A percentile compares a stretch with the other conserved stretches of the same genome.
Evolutionary conservation across 2,888 invertebrate genomes (phyloP).

Genomic region (Dynastes hyllus): DNA sequence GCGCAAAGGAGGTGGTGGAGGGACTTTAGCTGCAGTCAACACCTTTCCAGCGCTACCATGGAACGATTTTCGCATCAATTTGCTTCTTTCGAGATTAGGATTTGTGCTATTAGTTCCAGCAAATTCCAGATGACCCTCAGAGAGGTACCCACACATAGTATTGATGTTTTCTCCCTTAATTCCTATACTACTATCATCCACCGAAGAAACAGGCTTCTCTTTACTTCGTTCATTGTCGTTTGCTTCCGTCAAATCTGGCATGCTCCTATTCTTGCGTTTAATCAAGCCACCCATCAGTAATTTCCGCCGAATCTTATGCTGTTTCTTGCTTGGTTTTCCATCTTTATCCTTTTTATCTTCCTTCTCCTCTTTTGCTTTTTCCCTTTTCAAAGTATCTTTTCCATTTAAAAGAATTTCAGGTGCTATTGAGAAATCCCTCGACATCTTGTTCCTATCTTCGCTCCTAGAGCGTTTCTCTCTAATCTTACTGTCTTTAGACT

Average conservation of each 20-base stretch:
- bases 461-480: constrained; percentile 88
- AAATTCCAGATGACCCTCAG: constrained; percentile 90
- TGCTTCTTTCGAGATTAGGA: constrained; percentile 89
- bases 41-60: constrained; percentile 89
- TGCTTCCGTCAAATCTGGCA: constrained; percentile 92
- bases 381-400: constrained; percentile 73
- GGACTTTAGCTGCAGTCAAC: constrained; percentile 88
- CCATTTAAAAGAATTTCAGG: constrained; percentile 70
- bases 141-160: constrained; percentile 85
- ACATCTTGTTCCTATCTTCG: constrained; percentile 87
- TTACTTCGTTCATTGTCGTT: constrained; percentile 72
- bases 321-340: constrained; percentile 87
- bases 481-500: constrained; percentile 80
- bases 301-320: constrained; percentile 91
- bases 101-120: constrained; percentile 77
- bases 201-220: constrained; percentile 73
- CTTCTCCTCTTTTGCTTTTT: constrained; percentile 74
- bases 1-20: constrained; percentile 88
- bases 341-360: constrained; percentile 76
- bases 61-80: constrained; percentile 91
- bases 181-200: constrained; percentile 86
- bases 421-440: constrained; percentile 81
- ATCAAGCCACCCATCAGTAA: constrained; percentile 92
- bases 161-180: constrained; percentile 77
- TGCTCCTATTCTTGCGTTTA: constrained; percentile 89